Percentiles rank a stretch among this genome's conserved stretches.
Conservation (phyloP, 2,797 vertebrate species). For the Pygocentrus nattereri region DNA sequence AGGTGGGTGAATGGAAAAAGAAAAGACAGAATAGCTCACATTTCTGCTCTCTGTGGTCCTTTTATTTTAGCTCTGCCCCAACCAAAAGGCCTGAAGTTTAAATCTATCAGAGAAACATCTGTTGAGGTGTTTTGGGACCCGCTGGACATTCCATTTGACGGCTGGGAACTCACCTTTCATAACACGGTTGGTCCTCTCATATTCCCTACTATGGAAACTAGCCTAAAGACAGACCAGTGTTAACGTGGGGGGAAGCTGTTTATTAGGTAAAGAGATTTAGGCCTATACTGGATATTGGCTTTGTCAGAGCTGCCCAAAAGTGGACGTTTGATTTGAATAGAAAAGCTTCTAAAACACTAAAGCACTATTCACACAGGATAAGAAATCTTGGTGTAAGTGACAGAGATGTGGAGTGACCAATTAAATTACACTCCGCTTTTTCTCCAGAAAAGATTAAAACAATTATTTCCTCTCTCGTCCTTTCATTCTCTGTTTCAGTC, state of each 20-base stretch:
- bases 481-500: too few relatives aligned
- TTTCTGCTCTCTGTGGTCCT: not conserved
- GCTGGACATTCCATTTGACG: slow-evolving; percentile 88
- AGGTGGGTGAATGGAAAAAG: not conserved
- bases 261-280: not conserved
- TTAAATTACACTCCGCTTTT: too few relatives aligned
- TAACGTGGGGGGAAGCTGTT: slow-evolving; percentile 8
- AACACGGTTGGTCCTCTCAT: slow-evolving; percentile 83
- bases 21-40: not conserved
- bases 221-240: not conserved
- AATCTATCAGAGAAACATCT: slow-evolving; percentile 89
- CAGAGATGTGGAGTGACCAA: too few relatives aligned
- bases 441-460: too few relatives aligned
- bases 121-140: slow-evolving; percentile 95
- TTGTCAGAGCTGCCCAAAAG: not conserved
- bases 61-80: slow-evolving; percentile 84
- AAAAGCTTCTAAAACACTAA: not conserved
- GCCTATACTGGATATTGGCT: not conserved
- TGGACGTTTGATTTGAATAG: not conserved
- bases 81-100: slow-evolving; percentile 91
- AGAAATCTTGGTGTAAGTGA: too few relatives aligned
- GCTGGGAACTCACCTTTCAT: slow-evolving; percentile 92
- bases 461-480: too few relatives aligned
- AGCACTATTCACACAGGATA: too few relatives aligned
- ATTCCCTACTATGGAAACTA: slow-evolving; percentile 54